Percentiles rank a stretch among this genome's conserved stretches.
Evolutionary conservation across 2,888 invertebrate species (phyloP).

Genomic region (Aphrophora alni): DNA sequence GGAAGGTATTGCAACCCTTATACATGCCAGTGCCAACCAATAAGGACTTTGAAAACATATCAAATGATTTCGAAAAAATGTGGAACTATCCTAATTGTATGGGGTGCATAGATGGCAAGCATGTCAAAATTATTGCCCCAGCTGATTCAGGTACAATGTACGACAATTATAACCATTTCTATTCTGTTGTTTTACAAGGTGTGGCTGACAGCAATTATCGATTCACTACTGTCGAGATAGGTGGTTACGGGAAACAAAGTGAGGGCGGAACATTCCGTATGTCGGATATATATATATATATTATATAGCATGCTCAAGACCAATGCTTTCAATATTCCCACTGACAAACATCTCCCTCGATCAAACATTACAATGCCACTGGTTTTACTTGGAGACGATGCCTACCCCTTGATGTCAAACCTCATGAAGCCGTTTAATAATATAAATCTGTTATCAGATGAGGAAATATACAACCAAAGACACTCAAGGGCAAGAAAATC

Average conservation of each 20-base stretch:
- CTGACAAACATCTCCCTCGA: conserved; percentile 41
- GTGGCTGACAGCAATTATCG: conserved; percentile 26
- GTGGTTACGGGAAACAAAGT: conserved; percentile 51
- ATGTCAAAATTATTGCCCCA: not conserved
- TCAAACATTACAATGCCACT: conserved; percentile 41
- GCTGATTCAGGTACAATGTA: conserved; percentile 12
- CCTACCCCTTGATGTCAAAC: conserved; percentile 34
- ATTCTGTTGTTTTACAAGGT: conserved; percentile 27
- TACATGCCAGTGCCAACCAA: conserved; percentile 13
- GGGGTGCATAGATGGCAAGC: conserved; percentile 30
- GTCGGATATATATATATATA: not conserved
- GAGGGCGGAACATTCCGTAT: conserved; percentile 47
- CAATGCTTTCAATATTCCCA: conserved; percentile 42
- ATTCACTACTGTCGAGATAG: conserved; percentile 39
- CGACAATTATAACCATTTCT: conserved; percentile 11
- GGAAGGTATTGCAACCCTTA: conserved; percentile 12
- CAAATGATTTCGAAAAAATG: not conserved
- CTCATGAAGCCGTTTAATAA: conserved; percentile 34
- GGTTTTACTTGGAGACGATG: conserved; percentile 40
- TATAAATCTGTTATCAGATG: too few relatives aligned
- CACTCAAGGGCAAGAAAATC: too few relatives aligned
- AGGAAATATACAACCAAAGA: too few relatives aligned
- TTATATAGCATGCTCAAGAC: not conserved
- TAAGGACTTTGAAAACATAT: not conserved
- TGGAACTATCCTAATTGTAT: conserved; percentile 18